Evolutionary conservation across 2,888 invertebrate genomes (phyloP).

Genomic region (Pollenia angustigena): DNA sequence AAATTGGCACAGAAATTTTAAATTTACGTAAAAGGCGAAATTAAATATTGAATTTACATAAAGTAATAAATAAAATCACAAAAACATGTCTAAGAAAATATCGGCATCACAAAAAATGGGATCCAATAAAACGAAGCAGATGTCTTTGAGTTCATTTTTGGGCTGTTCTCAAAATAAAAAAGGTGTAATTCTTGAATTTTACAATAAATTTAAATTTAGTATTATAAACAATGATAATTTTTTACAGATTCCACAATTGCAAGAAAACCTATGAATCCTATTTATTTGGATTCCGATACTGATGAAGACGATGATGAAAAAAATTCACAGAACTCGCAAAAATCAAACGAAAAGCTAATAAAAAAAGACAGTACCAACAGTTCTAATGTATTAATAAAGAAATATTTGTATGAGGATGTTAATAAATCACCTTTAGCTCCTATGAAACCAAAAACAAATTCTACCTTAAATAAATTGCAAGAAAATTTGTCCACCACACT

Average conservation of each 20-base stretch:
- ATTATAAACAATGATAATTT: background rate
- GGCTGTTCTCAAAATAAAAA: slow-evolving; percentile 75
- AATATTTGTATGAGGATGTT: slow-evolving; percentile 76
- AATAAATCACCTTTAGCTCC: slow-evolving; percentile 78
- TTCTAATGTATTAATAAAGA: slow-evolving; percentile 75
- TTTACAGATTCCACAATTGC: slow-evolving; percentile 17
- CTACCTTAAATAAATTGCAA: background rate
- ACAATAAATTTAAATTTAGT: background rate
- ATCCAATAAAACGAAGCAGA: slow-evolving; percentile 75
- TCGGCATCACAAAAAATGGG: slow-evolving; percentile 47
- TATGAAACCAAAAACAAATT: slow-evolving; percentile 21
- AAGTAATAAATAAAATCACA: background rate
- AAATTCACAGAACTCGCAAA: background rate
- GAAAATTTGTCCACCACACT: slow-evolving; percentile 2
- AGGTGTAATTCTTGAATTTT: slow-evolving; percentile 25
- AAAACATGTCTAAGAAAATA: slow-evolving; percentile 56
- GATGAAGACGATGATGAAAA: slow-evolving; percentile 76
- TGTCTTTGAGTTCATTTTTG: slow-evolving; percentile 79
- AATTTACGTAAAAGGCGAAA: too few relatives aligned
- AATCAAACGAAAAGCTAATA: slow-evolving; percentile 7
- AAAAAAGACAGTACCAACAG: slow-evolving; percentile 15
- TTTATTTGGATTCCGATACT: slow-evolving; percentile 80
- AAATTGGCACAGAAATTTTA: too few relatives aligned
- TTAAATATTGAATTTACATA: too few relatives aligned
- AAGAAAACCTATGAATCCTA: slow-evolving; percentile 78